A percentile compares a stretch with the other conserved stretches of the same genome.
Conservation (phyloP, 2,113 vertebrate species). For the Platanista minor region DNA sequence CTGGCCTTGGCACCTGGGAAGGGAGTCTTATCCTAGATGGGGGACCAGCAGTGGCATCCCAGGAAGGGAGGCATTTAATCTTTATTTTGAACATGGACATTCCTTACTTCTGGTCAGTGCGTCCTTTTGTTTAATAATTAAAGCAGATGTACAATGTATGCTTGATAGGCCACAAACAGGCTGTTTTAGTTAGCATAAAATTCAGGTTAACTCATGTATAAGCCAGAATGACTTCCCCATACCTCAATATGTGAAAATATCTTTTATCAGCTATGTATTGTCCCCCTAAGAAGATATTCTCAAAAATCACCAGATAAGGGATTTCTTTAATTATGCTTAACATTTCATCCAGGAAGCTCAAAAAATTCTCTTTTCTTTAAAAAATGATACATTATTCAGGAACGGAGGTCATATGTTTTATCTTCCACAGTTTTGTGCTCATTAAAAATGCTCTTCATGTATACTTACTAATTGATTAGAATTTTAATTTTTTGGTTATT, state of each 20-base stretch:
- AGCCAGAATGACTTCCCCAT: neutral
- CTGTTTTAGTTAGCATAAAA: neutral
- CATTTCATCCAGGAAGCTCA: neutral
- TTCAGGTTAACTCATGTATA: neutral
- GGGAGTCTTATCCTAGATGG: neutral
- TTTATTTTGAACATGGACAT: neutral
- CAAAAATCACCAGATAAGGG: neutral
- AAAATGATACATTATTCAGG: neutral
- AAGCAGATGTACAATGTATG: neutral
- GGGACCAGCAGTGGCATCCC: neutral
- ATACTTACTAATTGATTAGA: neutral
- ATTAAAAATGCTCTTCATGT: neutral
- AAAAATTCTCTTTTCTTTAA: constrained; percentile 2
- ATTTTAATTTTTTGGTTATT: neutral
- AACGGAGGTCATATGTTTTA: neutral
- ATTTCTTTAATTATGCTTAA: neutral
- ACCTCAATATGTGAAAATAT: neutral
- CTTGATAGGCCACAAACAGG: neutral
- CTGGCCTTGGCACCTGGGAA: neutral
- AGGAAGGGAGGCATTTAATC: neutral
- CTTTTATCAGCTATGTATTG: neutral
- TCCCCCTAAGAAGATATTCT: neutral
- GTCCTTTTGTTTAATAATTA: neutral
- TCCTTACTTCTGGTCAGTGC: neutral
- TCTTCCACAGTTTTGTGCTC: neutral